A percentile compares a stretch with the other conserved stretches of the same genome.
These are phyloP conservation scores for Patella depressa DNA, from an alignment of 2,888 invertebrate species.

Conservation along the genomic window DNA sequence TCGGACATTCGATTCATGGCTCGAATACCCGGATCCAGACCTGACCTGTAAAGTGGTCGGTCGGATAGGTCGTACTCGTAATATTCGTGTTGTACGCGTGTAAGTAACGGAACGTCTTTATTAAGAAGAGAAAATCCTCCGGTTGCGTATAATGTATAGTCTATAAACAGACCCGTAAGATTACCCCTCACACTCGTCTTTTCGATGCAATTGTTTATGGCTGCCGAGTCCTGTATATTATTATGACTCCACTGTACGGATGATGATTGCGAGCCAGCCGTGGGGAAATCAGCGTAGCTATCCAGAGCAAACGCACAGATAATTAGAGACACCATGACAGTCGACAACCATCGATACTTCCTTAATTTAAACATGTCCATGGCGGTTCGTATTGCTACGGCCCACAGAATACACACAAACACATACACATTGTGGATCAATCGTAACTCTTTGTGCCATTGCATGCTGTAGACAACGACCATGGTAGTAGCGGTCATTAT, in stretches of 20 bases:
- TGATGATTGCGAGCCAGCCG: not conserved
- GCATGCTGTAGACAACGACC: not conserved
- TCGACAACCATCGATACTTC: not conserved
- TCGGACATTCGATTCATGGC: conserved; percentile 1
- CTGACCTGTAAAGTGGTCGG: not conserved
- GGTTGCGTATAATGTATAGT: not conserved
- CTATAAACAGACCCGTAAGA: not conserved
- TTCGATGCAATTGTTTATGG: not conserved
- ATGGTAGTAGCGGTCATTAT: not conserved
- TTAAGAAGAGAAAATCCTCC: not conserved
- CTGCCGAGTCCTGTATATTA: not conserved
- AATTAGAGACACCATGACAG: not conserved
- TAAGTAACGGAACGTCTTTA: not conserved
- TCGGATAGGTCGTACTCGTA: conserved; percentile 4
- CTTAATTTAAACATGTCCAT: not conserved
- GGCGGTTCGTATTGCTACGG: conserved; percentile 24
- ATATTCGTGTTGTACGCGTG: not conserved
- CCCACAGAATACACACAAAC: conserved; percentile 44
- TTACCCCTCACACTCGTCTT: not conserved
- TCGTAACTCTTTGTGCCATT: conserved; percentile 22
- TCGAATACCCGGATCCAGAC: not conserved
- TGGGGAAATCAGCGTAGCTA: not conserved
- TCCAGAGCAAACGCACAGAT: not conserved
- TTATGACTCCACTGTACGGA: not conserved
- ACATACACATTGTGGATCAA: conserved; percentile 56